Evolutionary conservation across 2,888 invertebrate genomes (phyloP), one percentile per base, ranked within the genome.

Genomic region (Scaptomyza reducta): DNA sequence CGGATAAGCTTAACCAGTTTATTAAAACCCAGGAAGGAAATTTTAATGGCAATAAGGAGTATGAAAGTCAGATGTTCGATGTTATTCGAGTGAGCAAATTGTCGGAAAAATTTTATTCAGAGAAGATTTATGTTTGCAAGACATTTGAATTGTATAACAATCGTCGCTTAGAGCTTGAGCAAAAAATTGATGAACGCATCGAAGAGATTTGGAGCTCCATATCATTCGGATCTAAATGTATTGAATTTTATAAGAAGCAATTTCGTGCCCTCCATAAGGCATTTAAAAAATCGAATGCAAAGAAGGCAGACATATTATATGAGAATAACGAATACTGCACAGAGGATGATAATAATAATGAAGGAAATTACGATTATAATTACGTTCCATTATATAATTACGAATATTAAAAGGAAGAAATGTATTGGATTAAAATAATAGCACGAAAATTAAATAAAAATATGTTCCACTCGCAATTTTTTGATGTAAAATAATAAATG

Each of bases 131-230:
- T 4, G 25, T 13, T n/a, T 62, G 0, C 10, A 9, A 27, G 0
- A 6, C 4, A 9, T 62, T 62, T 29, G n/a, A 29, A 16, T 6
- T 3, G 1, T 62, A 62, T 44, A 62, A 62, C 35, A 22, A 42
- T 0, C 41, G 6, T 5, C 63, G 49, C 4, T 22, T 61, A 6
- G 27, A 61, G 3, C 31, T 61, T 1, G 61, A 61, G 10, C 6
- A 16, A 11, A 11, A 35, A 10, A 14, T 62, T 22, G 6, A 14
- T 2, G 6, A n/a, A 0, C 41, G 31, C 13, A 4, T 42, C 10
- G 10, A 10, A 11, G 16, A 55, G 13, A 3, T 16, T 1, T 22
- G 16, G 10, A 10, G 3, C 0, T 40, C 11, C 18, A 11, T 42
- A 18, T 9, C 2, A 14, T 6, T 10, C 7, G 13, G 3, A 4